phyloP scores from a whole-genome alignment of 2,888 invertebrate genomes.

The Cephus sareptanus region DNA sequence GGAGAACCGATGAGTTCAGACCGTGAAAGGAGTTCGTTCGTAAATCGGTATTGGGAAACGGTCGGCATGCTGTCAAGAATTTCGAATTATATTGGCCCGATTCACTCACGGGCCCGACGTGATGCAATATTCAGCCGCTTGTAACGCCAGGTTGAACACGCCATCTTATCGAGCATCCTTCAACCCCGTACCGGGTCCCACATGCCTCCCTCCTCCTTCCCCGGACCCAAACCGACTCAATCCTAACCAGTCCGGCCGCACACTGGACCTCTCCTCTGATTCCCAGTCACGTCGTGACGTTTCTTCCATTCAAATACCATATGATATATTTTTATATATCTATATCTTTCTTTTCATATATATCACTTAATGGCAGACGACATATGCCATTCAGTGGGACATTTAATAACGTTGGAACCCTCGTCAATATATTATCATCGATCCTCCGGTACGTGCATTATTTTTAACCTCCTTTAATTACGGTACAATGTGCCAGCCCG shows the following conservation, averaged over 20 bases:
- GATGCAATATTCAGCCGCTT: slow-evolving; percentile 3
- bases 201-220: not conserved
- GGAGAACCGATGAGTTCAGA: not conserved
- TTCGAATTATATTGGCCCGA: not conserved
- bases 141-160: not conserved
- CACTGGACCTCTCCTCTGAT: not conserved
- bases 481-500: not conserved
- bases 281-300: not conserved
- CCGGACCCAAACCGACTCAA: not conserved
- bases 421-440: not conserved
- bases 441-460: not conserved
- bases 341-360: not conserved
- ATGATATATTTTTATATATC: not conserved
- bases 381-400: not conserved
- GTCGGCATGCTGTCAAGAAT: not conserved
- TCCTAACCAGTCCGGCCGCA: not conserved
- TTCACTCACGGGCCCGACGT: slow-evolving; percentile 6
- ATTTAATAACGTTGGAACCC: not conserved
- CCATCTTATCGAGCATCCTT: not conserved
- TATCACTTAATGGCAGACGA: not conserved
- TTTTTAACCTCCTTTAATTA: not conserved
- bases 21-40: not conserved
- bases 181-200: not conserved
- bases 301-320: not conserved
- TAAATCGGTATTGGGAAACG: not conserved